Percentiles rank a stretch among this genome's conserved stretches.
Conservation (phyloP, 92 coral and sea anemone genomes). For the Bergia sp. region DNA sequence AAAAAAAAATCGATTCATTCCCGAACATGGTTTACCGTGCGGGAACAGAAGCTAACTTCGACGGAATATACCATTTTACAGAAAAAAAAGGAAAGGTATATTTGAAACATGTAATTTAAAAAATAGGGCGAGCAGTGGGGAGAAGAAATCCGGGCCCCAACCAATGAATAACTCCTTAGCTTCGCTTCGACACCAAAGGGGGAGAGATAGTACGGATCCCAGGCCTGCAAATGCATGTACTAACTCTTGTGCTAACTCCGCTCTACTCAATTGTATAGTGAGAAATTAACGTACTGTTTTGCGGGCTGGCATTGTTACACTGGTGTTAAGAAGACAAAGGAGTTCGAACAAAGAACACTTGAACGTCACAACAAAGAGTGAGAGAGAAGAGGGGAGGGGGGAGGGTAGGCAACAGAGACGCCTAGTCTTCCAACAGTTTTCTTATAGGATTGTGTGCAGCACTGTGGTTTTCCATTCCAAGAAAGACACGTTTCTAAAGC, state of each 20-base stretch:
- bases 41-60: no score
- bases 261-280: slow-evolving; percentile 3
- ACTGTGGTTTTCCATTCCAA: slow-evolving; percentile 17
- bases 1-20: no score
- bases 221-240: no score
- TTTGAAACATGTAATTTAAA: background rate
- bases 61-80: no score
- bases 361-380: slow-evolving; percentile 2
- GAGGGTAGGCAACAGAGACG: slow-evolving; percentile 18
- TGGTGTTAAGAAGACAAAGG: background rate
- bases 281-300: slow-evolving; percentile 4
- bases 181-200: no score
- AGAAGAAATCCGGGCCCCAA: no score
- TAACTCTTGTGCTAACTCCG: slow-evolving; percentile 23
- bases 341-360: background rate
- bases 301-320: background rate
- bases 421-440: slow-evolving; percentile 3
- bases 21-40: no score
- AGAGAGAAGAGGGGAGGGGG: background rate
- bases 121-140: slow-evolving; percentile 11
- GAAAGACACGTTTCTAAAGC: slow-evolving; percentile 16
- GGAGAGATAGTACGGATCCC: no score
- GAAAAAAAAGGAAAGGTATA: slow-evolving; percentile 7
- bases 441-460: slow-evolving; percentile 9
- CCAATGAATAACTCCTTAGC: background rate